These are phyloP conservation scores for Geophilus truncorum DNA, from an alignment of 2,888 invertebrate genomes.

Conservation along the genomic window DNA sequence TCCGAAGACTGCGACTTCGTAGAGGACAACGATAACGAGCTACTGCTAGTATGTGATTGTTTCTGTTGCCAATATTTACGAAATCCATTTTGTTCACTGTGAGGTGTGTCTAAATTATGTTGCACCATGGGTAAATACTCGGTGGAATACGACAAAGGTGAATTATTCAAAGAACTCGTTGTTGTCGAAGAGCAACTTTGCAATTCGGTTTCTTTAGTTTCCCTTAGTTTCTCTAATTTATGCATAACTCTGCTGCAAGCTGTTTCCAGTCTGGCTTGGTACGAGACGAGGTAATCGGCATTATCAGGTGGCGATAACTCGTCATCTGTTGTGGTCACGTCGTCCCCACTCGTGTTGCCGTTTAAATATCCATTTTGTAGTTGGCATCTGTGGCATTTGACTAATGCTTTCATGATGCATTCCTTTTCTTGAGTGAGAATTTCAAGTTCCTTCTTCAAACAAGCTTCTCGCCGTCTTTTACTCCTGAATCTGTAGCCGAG, in stretches of 20 bases:
- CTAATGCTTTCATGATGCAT: neutral
- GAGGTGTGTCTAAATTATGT: neutral
- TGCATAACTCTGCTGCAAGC: constrained; percentile 16
- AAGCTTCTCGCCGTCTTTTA: constrained; percentile 4
- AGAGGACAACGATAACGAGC: neutral
- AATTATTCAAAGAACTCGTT: neutral
- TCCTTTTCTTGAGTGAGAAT: constrained; percentile 31
- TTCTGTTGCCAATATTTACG: neutral
- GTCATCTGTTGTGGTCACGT: neutral
- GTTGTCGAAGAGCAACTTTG: neutral
- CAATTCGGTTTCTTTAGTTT: neutral
- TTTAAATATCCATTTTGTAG: neutral
- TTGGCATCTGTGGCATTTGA: neutral
- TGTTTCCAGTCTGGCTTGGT: constrained; percentile 15
- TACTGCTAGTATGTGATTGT: neutral
- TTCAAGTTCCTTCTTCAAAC: constrained; percentile 30
- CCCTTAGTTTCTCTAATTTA: constrained; percentile 21
- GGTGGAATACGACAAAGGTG: neutral
- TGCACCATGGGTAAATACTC: neutral
- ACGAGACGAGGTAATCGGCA: constrained; percentile 22
- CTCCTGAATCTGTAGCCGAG: neutral
- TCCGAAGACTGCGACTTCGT: neutral
- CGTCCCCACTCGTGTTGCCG: neutral
- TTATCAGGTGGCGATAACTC: neutral
- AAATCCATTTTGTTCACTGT: neutral